These are phyloP conservation scores for Mactromeris polynyma DNA, from an alignment of 2,888 invertebrate species.

Conservation along the genomic window DNA sequence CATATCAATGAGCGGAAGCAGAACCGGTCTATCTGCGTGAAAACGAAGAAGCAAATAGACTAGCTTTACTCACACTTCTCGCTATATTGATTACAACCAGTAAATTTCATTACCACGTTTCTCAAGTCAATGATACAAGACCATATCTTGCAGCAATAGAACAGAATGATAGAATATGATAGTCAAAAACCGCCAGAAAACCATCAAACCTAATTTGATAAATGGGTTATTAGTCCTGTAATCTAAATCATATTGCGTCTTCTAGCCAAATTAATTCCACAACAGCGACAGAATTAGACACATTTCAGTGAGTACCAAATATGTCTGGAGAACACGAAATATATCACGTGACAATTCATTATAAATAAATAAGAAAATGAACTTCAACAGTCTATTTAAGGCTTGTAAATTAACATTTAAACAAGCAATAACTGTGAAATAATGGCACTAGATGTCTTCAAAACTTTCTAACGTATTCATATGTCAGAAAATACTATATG, in stretches of 20 bases:
- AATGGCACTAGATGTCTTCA: no score
- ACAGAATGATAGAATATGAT: background rate
- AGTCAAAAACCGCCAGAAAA: background rate
- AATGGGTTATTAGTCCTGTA: background rate
- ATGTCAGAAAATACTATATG: no score
- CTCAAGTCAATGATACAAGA: background rate
- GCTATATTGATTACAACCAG: background rate
- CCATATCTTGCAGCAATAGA: background rate
- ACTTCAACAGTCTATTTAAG: no score
- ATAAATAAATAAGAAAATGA: no score
- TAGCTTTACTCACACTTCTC: no score
- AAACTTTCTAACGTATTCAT: no score
- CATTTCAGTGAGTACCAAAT: background rate
- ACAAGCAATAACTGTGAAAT: no score
- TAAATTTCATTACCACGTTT: background rate
- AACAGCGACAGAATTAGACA: background rate
- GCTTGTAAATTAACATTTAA: no score
- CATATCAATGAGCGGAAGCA: no score
- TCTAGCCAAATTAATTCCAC: background rate
- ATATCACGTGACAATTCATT: no score
- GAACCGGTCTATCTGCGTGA: no score
- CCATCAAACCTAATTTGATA: background rate
- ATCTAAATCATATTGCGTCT: background rate
- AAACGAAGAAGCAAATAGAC: no score
- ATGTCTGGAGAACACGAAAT: background rate